Base-by-base conservation (phyloP, 2,888 invertebrate species). In the Erebia epiphron region DNA sequence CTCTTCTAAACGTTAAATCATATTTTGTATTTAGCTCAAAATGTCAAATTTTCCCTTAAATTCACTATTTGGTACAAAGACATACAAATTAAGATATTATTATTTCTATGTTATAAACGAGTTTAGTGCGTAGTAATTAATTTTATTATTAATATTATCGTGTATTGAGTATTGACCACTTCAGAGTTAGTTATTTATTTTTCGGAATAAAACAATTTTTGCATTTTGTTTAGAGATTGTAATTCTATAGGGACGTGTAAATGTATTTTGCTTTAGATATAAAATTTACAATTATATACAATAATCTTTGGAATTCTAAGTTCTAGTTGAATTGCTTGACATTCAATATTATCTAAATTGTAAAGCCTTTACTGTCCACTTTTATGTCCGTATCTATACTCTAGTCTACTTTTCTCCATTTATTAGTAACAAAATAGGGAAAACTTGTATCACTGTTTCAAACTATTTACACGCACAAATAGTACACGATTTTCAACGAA, bases 41-140 rank as follows among this genome's bases (percentile, higher is more conserved):
- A 84, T 83, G 85, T 61, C 68, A 82, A 80, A 80, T 78, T 54
- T 78, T 82, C 79, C 80, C 83, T 82, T 78, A 46, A 83, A 85
- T 49, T 82, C 82, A 87, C 83, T 79, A 85, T 90, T 91, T 91
- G 91, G 92, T 92, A 92, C 92, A 92, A 92, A 92, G 82, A 89
- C 85, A 89, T 88, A 91, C 91, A 91, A 92, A 90, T 85, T 90
- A 89, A 91, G 89, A 87, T 90, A 90, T 88, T 89, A 90, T 88
- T 86, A 90, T 88, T 86, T 83, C 82, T 89, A 86, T 82, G 81
- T 86, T 86, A 84, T 89, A 86, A 85, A 91, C 87, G 90, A 90
- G 88, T 69, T 83, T 87, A 89, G 86, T 79, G 75, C 73, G 71
- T 82, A 87, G 78, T 57, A 54, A 54, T 18, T 84, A 66, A 52